Conservation (phyloP, 1,140 invertebrate genomes). For the Micrasema minimum region DNA sequence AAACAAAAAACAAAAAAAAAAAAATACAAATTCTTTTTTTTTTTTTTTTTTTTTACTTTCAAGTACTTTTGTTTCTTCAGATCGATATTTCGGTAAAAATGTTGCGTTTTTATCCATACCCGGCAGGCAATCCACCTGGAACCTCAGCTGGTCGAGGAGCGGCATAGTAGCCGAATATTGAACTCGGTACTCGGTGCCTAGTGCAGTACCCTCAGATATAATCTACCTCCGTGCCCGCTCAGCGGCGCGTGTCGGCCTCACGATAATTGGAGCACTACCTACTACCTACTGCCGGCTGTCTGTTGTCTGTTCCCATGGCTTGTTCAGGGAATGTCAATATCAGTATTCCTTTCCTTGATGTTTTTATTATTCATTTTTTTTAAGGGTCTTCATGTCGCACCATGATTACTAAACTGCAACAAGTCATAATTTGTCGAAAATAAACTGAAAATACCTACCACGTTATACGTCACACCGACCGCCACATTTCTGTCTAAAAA, state of each 20-base stretch:
- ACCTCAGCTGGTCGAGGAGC: background rate
- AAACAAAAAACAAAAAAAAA: too few relatives aligned
- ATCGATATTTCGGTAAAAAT: too few relatives aligned
- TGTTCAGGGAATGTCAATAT: background rate
- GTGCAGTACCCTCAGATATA: background rate
- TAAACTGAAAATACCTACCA: too few relatives aligned
- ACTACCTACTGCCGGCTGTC: too few relatives aligned
- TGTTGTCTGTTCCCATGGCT: constrained; percentile 28
- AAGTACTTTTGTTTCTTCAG: too few relatives aligned
- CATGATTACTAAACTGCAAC: too few relatives aligned
- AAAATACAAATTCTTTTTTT: too few relatives aligned
- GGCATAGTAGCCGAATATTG: background rate
- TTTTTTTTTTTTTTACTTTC: too few relatives aligned
- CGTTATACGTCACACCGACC: background rate
- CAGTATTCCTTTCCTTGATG: background rate
- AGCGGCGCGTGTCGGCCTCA: constrained; percentile 26
- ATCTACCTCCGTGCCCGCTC: constrained; percentile 12
- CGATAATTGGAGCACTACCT: constrained; percentile 20
- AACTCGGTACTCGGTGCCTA: background rate
- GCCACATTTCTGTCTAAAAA: too few relatives aligned
- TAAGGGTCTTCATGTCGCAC: background rate
- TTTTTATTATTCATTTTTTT: background rate
- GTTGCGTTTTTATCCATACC: too few relatives aligned
- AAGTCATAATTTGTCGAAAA: background rate
- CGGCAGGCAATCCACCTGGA: too few relatives aligned